Evolutionary conservation across 2,888 invertebrate genomes (phyloP).

Genomic region (Herminia tarsipennalis): DNA sequence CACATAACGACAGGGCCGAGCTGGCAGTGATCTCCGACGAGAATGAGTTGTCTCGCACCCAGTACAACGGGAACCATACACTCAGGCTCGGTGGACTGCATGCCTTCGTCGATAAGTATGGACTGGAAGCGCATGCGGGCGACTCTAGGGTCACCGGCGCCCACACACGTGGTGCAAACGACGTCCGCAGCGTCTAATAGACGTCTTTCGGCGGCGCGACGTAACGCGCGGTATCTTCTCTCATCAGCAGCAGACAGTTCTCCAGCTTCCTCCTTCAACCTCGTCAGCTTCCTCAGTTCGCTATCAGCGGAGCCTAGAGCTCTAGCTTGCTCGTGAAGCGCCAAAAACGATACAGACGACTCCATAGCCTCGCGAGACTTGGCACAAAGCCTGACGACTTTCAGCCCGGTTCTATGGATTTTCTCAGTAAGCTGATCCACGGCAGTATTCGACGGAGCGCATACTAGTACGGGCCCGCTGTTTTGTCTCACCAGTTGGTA

Average conservation of each 20-base stretch:
- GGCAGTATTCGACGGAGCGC: conserved; percentile 99
- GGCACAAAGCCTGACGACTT: conserved; percentile 97
- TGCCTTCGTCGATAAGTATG: conserved; percentile 98
- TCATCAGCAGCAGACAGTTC: conserved; percentile 98
- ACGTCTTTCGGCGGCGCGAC: conserved; percentile 96
- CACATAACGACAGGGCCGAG: conserved; percentile 99
- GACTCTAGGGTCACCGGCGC: conserved; percentile 98
- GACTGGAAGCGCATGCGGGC: conserved; percentile 97
- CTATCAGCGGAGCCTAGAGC: conserved; percentile 95
- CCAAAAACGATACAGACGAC: conserved; percentile 98
- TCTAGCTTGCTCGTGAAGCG: conserved; percentile 98
- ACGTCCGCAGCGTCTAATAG: conserved; percentile 98
- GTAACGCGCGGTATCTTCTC: conserved; percentile 95
- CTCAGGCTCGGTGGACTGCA: conserved; percentile 98
- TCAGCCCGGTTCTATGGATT: conserved; percentile 98
- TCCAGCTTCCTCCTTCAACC: conserved; percentile 99
- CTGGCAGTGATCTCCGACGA: conserved; percentile 99
- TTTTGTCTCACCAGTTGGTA: conserved; percentile 98
- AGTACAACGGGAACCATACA: conserved; percentile 99
- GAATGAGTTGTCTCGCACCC: conserved; percentile 97
- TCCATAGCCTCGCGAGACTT: conserved; percentile 99
- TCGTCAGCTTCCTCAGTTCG: conserved; percentile 97
- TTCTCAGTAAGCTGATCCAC: conserved; percentile 99
- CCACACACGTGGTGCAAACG: conserved; percentile 99
- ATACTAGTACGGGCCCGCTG: conserved; percentile 97